Evolutionary conservation across 1,140 invertebrate species (phyloP).

Genomic region (Lamellibrachia luymesi): DNA sequence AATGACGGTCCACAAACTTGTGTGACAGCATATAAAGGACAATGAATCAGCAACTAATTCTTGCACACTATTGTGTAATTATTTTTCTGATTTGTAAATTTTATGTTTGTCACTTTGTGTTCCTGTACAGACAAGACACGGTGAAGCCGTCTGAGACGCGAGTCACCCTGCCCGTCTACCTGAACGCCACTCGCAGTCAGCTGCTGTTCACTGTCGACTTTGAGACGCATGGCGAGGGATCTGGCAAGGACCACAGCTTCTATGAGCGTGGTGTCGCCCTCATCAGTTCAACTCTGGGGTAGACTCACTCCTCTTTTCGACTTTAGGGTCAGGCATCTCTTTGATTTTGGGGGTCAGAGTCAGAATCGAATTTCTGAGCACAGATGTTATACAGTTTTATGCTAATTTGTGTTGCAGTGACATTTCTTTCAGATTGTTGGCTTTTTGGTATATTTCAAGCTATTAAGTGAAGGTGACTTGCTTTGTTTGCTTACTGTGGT

Average conservation of each 20-base stretch:
- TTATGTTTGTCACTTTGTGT: slow-evolving; percentile 25
- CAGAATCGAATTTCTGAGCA: neutral
- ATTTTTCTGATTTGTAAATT: slow-evolving; percentile 13
- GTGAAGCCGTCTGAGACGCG: slow-evolving; percentile 47
- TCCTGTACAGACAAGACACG: slow-evolving; percentile 50
- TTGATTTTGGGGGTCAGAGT: neutral
- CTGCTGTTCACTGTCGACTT: slow-evolving; percentile 94
- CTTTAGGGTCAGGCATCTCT: too few relatives aligned
- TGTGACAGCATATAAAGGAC: too few relatives aligned
- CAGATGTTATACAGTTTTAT: neutral
- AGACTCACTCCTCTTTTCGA: neutral
- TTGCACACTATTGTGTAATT: neutral
- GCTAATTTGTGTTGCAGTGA: neutral
- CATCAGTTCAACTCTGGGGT: slow-evolving; percentile 50
- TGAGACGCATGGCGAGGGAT: slow-evolving; percentile 78
- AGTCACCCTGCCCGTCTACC: slow-evolving; percentile 90
- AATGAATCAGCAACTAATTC: too few relatives aligned
- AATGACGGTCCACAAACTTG: too few relatives aligned
- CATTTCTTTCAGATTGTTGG: neutral
- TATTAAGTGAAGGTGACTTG: neutral
- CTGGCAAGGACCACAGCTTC: slow-evolving; percentile 78
- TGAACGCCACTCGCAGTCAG: slow-evolving; percentile 93
- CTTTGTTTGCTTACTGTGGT: neutral
- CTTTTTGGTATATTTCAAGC: neutral
- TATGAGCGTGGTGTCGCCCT: slow-evolving; percentile 94